phyloP scores from a whole-genome alignment of 92 coral and sea anemone species.

The Scolanthus callimorphus region DNA sequence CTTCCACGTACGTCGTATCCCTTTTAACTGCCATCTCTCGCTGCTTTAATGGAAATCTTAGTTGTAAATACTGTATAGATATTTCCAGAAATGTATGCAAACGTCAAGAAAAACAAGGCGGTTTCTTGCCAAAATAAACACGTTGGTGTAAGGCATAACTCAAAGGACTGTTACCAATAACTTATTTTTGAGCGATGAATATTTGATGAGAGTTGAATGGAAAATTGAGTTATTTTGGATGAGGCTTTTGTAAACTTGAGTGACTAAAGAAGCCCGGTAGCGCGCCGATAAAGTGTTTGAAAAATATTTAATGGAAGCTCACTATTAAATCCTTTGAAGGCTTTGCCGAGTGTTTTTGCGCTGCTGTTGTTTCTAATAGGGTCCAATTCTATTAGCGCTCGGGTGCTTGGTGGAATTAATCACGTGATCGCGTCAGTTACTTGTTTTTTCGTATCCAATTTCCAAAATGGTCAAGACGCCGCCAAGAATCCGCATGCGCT shows the following conservation, averaged over 20 bases:
- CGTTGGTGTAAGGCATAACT: not conserved
- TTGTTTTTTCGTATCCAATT: not conserved
- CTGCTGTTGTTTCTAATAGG: too few species aligned
- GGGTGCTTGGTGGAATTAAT: too few species aligned
- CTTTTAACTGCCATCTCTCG: too few species aligned
- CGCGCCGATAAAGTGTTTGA: too few species aligned
- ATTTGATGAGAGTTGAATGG: not conserved
- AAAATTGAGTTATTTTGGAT: not conserved
- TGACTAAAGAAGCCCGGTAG: not conserved
- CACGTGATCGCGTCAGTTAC: too few species aligned
- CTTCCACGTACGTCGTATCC: too few species aligned
- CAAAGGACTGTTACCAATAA: not conserved
- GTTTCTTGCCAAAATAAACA: not conserved
- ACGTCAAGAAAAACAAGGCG: not conserved
- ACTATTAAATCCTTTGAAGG: not conserved
- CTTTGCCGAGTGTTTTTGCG: too few species aligned
- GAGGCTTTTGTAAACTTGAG: not conserved
- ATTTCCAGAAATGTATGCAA: too few species aligned
- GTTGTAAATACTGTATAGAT: too few species aligned
- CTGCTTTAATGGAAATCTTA: too few species aligned
- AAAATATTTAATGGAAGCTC: not conserved
- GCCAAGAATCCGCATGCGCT: not conserved
- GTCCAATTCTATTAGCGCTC: too few species aligned
- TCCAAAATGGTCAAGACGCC: constrained; percentile 1
- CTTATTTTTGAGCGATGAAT: not conserved